Base-by-base conservation (phyloP, 2,888 invertebrate species). In the Ormyrus labotus region DNA sequence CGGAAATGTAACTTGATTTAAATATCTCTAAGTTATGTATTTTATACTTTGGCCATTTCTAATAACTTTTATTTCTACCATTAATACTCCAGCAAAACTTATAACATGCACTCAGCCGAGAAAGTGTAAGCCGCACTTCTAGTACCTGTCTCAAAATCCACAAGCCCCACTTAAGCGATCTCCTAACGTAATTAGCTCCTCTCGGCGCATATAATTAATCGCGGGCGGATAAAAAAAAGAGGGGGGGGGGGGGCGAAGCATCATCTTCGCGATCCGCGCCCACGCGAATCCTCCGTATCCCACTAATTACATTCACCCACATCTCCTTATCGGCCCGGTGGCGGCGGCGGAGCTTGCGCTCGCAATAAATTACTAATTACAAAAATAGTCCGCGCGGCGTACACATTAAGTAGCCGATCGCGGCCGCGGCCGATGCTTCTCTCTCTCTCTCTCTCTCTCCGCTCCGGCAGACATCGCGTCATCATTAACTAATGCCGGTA, bases 391-490 rank as follows among this genome's bases (percentile, higher is more conserved):
- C 19, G 34, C 10, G 11, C 3, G 34, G 9, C 10, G 11, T 19
- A 60, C 34, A 19, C 19, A 60, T 19, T 19, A 6, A 19, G 7
- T 13, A 5, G 34, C 48, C 13, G n/a, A 51, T 50, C 11, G 34
- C 34, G 10, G 61, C 47, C 8, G 10, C 4, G 47, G 10, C 60
- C 53, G 57, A 13, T 34, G 11, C 19, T 45, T 45, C 53, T 72
- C 48, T 10, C 64, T 34, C 45, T 10, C 53, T 9, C 8, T 6
- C 5, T 5, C 10, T 60, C 19, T 9, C 51, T 60, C 6, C 45
- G 57, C 5, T 60, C 55, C 1, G 57, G 51, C 75, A 79, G 81
- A 79, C 81, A 82, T 82, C 79, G 79, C 81, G 76, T 82, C 81
- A 77, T 82, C 79, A 60, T 82, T 55, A 79, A 76, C 75, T 76